A percentile compares a stretch with the other conserved stretches of the same genome.
Evolutionary conservation across 2,113 vertebrate species (phyloP).

Genomic region (Macroglossus sobrinus): DNA sequence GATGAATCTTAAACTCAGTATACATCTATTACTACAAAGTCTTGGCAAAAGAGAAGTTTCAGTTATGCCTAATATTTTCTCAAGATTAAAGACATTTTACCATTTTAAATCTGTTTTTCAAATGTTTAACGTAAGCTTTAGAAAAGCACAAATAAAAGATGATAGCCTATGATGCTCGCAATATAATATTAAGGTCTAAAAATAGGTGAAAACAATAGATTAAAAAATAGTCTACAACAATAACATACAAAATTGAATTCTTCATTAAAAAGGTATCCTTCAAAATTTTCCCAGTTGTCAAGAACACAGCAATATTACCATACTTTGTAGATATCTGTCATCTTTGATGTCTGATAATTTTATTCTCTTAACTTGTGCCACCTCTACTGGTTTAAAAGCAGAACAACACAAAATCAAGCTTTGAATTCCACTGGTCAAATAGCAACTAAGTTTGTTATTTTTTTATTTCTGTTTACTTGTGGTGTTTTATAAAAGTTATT

Average conservation of each 20-base stretch:
- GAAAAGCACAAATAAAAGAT: constrained; percentile 30
- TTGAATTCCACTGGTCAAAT: background rate
- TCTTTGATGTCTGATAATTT: background rate
- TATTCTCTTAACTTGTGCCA: constrained; percentile 63
- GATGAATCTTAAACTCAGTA: background rate
- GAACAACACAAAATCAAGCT: constrained; percentile 46
- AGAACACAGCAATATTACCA: background rate
- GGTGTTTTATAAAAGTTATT: constrained; percentile 34
- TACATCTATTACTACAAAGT: background rate
- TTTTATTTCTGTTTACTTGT: background rate
- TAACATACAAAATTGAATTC: constrained; percentile 14
- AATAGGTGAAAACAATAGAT: background rate
- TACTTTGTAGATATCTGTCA: background rate
- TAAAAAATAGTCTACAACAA: constrained; percentile 9
- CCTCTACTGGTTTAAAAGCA: constrained; percentile 60
- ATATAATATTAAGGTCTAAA: background rate
- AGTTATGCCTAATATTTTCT: background rate
- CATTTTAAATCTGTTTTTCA: constrained; percentile 7
- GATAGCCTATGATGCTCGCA: background rate
- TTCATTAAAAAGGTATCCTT: constrained; percentile 30
- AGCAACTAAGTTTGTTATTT: background rate
- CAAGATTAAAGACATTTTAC: constrained; percentile 19
- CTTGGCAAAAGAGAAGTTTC: background rate
- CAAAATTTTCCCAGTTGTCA: constrained; percentile 31
- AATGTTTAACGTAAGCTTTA: background rate